Percentiles rank a stretch among this genome's conserved stretches.
phyloP scores from a whole-genome alignment of 2,797 vertebrate species.

The Macropus fuliginosus region DNA sequence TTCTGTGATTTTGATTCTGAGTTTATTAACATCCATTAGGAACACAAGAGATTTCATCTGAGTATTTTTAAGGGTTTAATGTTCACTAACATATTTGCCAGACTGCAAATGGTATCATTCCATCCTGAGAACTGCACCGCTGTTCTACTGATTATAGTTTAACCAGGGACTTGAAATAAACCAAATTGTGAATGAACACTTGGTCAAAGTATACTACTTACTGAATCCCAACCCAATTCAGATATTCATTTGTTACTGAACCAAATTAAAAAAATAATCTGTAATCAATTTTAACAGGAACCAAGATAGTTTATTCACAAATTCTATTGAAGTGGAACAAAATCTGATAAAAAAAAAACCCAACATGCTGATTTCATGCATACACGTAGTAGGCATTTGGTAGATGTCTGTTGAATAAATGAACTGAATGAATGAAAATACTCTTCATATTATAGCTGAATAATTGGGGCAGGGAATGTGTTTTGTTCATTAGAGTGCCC shows the following conservation, averaged over 20 bases:
- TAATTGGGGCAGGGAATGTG: not conserved
- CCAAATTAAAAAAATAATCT: not conserved
- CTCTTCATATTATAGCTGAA: not conserved
- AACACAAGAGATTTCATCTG: not conserved
- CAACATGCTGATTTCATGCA: not conserved
- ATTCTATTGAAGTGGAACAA: not conserved
- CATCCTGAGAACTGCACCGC: not conserved
- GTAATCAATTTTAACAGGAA: not conserved
- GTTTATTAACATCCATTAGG: not conserved
- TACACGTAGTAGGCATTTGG: not conserved
- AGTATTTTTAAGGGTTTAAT: not conserved
- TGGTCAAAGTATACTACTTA: not conserved
- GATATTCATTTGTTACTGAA: not conserved
- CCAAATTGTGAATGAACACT: not conserved
- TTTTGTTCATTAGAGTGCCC: not conserved
- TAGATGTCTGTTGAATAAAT: not conserved
- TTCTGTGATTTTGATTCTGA: not conserved
- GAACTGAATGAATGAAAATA: not conserved
- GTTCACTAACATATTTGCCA: conserved; percentile 3
- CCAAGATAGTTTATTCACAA: not conserved
- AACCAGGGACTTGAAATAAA: not conserved
- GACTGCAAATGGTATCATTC: not conserved
- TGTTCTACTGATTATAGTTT: not conserved
- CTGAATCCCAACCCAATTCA: not conserved
- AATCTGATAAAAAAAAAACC: not conserved